Evolutionary conservation across 2,888 invertebrate species (phyloP).

Genomic region (Choristoneura rosaceana): DNA sequence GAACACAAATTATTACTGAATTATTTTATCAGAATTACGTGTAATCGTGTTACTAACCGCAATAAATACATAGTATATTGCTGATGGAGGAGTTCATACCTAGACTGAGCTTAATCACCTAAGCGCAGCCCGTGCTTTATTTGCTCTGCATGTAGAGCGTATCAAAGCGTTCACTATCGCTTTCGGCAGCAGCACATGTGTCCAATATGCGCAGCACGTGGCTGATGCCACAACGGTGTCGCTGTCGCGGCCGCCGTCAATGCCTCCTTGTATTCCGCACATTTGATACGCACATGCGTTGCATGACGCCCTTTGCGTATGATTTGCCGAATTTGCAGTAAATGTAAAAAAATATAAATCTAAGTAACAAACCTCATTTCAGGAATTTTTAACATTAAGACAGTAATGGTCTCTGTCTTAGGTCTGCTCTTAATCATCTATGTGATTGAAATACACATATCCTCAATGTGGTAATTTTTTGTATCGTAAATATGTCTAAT

Average conservation of each 20-base stretch:
- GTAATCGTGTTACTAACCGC: too few species aligned
- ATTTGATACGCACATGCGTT: conserved; percentile 72
- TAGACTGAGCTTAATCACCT: neutral
- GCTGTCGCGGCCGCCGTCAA: conserved; percentile 63
- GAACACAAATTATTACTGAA: neutral
- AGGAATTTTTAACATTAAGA: too few species aligned
- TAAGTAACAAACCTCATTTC: neutral
- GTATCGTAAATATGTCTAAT: too few species aligned
- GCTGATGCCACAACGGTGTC: conserved; percentile 50
- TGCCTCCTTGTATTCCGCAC: conserved; percentile 67
- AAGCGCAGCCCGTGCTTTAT: conserved; percentile 9
- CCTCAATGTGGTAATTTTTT: too few species aligned
- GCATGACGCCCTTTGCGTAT: conserved; percentile 47
- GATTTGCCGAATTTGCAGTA: conserved; percentile 14
- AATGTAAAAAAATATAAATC: neutral
- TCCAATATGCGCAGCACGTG: conserved; percentile 75
- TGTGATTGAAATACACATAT: too few species aligned
- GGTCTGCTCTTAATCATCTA: too few species aligned
- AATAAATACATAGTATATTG: too few species aligned
- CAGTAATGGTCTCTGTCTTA: too few species aligned
- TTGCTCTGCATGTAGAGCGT: conserved; percentile 32
- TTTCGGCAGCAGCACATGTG: conserved; percentile 54
- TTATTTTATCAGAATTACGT: neutral
- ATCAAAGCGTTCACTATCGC: conserved; percentile 48
- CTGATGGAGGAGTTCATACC: too few species aligned